These are phyloP conservation scores for Rhopalosiphum nymphaeae DNA, from an alignment of 2,888 invertebrate genomes.

Conservation along the genomic window DNA sequence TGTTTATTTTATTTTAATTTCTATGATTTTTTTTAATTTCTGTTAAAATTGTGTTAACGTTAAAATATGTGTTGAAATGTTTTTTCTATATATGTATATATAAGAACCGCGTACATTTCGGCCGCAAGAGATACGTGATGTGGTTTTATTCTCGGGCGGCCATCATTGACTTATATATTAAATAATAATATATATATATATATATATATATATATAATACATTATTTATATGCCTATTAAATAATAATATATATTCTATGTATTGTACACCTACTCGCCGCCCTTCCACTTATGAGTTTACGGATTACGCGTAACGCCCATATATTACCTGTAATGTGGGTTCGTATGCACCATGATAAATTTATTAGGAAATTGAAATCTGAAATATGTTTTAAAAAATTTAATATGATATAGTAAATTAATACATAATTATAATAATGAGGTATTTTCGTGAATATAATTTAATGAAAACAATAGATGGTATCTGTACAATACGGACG, in stretches of 20 bases:
- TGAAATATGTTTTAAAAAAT: not conserved
- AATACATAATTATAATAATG: not conserved
- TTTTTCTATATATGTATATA: constrained; percentile 6
- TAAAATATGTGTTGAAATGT: constrained; percentile 22
- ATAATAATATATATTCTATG: not conserved
- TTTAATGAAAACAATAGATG: no score
- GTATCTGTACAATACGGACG: no score
- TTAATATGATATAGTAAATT: not conserved
- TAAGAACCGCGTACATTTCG: not conserved
- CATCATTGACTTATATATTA: not conserved
- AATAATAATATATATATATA: not conserved
- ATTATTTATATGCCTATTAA: not conserved
- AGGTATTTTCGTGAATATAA: not conserved
- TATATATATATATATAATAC: not conserved
- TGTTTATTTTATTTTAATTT: not conserved
- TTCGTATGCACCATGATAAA: constrained; percentile 5
- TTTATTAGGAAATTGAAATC: constrained; percentile 21
- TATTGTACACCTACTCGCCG: constrained; percentile 31
- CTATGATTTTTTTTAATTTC: not conserved
- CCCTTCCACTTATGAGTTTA: constrained; percentile 41
- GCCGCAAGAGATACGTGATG: not conserved
- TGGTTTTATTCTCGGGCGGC: constrained; percentile 33
- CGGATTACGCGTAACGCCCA: not conserved
- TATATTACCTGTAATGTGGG: not conserved
- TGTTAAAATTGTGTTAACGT: not conserved